These are phyloP conservation scores for Jordanella pulchra DNA, from an alignment of 2,797 vertebrate species.

Conservation along the genomic window DNA sequence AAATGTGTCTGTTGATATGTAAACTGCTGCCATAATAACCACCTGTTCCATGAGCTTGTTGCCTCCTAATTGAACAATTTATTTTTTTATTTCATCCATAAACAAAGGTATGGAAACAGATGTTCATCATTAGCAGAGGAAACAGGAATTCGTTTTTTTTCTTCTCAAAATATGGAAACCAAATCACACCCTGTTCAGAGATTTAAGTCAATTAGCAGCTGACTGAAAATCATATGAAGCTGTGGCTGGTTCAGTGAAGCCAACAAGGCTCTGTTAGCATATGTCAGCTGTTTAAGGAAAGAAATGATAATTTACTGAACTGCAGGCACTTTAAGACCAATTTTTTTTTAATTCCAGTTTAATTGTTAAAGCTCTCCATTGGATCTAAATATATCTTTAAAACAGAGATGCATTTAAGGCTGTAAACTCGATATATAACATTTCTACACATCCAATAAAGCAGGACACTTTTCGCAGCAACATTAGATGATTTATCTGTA, in stretches of 20 bases:
- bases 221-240: constrained; percentile 10
- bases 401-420: not conserved
- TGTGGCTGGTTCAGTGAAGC: not conserved
- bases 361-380: not conserved
- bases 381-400: not conserved
- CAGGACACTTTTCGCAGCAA: not conserved
- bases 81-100: constrained; percentile 51
- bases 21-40: constrained; percentile 9
- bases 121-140: constrained; percentile 62
- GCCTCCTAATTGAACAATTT: constrained; percentile 40
- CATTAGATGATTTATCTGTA: not conserved
- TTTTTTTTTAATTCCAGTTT: not conserved
- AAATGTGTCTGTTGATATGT: not conserved
- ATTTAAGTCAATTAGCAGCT: constrained; percentile 36
- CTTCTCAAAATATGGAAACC: constrained; percentile 10
- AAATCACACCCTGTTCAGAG: constrained; percentile 29
- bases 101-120: constrained; percentile 61
- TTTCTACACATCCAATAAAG: not conserved
- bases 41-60: constrained; percentile 44
- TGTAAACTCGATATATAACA: not conserved
- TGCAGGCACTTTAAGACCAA: not conserved
- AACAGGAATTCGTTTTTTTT: constrained; percentile 22
- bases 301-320: not conserved
- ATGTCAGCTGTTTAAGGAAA: not conserved
- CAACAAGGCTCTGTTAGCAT: not conserved